These are phyloP conservation scores for Cryptus armator DNA, from an alignment of 2,888 invertebrate genomes.

Conservation along the genomic window DNA sequence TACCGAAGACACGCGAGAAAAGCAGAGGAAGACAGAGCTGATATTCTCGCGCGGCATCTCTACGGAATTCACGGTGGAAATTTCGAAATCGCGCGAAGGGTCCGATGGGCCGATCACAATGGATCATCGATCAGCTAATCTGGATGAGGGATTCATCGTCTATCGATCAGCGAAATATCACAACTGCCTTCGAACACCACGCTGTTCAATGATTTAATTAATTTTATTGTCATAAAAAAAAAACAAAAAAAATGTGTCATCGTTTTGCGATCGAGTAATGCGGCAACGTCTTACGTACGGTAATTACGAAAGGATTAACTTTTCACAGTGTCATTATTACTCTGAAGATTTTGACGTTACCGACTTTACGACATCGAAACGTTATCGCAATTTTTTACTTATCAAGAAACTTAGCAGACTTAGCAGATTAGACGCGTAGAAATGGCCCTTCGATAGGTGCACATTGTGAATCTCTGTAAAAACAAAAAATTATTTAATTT, in stretches of 20 bases:
- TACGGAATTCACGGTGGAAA: constrained; percentile 83
- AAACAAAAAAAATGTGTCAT: not conserved
- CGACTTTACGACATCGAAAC: not conserved
- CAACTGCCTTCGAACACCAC: constrained; percentile 11
- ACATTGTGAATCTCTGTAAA: not conserved
- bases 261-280: not conserved
- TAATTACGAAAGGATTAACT: not conserved
- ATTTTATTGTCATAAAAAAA: not conserved
- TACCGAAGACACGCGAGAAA: constrained; percentile 83
- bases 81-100: constrained; percentile 81
- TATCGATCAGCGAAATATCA: not conserved
- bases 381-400: not conserved
- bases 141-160: not conserved
- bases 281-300: not conserved
- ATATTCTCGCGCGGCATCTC: constrained; percentile 80
- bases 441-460: not conserved
- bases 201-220: not conserved
- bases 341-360: not conserved
- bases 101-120: constrained; percentile 82
- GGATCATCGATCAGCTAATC: constrained; percentile 74
- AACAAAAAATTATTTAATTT: not conserved
- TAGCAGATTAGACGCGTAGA: not conserved
- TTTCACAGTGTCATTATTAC: not conserved
- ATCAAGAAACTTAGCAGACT: not conserved
- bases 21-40: constrained; percentile 82